A percentile compares a stretch with the other conserved stretches of the same genome.
phyloP scores from a whole-genome alignment of 2,113 vertebrate genomes.

The Paratilapia polleni region DNA sequence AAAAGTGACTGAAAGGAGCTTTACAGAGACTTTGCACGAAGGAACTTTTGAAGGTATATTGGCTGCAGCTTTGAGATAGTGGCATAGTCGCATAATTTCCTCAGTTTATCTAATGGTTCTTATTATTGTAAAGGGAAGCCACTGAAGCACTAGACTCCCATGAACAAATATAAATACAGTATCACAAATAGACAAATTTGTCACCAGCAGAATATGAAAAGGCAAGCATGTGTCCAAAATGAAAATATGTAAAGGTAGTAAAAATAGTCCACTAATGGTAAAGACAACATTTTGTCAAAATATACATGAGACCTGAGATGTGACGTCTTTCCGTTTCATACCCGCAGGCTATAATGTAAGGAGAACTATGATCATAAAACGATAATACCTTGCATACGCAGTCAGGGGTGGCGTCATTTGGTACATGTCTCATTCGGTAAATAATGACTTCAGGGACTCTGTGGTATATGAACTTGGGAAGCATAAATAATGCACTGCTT shows the following conservation, averaged over 20 bases:
- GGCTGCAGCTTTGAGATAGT: constrained; percentile 14
- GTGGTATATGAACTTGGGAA: constrained; percentile 46
- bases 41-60: constrained; percentile 23
- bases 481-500: constrained; percentile 57
- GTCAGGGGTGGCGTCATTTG: constrained; percentile 23
- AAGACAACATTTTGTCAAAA: neutral
- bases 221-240: neutral
- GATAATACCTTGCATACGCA: constrained; percentile 31
- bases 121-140: neutral
- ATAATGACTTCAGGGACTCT: constrained; percentile 63
- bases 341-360: neutral
- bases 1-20: constrained; percentile 29
- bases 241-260: neutral
- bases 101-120: neutral
- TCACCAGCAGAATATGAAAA: neutral
- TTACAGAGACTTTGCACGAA: neutral
- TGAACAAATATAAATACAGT: neutral
- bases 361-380: constrained; percentile 26
- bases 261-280: neutral
- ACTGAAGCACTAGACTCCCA: neutral
- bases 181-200: neutral
- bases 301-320: neutral
- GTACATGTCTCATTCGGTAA: constrained; percentile 30
- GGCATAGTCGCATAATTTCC: neutral
- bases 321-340: constrained; percentile 19